Base-by-base conservation (phyloP, 2,888 invertebrate species). In the Drosophila kambysellisi region DNA sequence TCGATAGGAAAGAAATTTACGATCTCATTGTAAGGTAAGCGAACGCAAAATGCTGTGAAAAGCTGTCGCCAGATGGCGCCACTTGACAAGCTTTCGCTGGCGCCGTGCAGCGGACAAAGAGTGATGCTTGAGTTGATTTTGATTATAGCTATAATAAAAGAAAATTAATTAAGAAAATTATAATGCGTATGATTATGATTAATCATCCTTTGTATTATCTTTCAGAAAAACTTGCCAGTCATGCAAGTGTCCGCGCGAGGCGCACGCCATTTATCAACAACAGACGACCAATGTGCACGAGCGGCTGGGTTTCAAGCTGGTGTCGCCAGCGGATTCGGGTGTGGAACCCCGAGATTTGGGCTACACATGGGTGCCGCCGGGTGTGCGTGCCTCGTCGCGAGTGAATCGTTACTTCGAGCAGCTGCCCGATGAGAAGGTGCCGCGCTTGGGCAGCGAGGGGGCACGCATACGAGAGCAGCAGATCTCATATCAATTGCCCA, bases 161-260 rank as follows among this genome's bases (percentile, higher is more conserved):
- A 46, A 0, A 15, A 12, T 25, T 46, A 46, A 2, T 15, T 8
- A 4, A 4, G 25, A 15, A 7, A 0, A 15, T 8, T 2, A 25
- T 12, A 51, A 51, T 30, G 6, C 6, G 4, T n/a, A 32, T n/a
- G 20, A 25, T 32, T 32, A 51, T 51, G n/a, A 51, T 51, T 30
- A 51, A 51, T 54, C 11, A 15, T 11, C 29, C 35, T 32, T 15
- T 11, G 4, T 30, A 35, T 20, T 51, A 17, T 33, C 29, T 89
- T 95, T 0, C 95, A 99, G 98, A 93, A 98, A 98, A 94, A 97
- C 97, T 62, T 99, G 98, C 94, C 96, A 96, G 92, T 96, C 96
- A 77, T 99, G 99, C 94, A 98, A 98, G 92, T 99, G 98, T 93
- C 96, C 97, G 37, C 95, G 98, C 58, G 97, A 98, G 89, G 95